Conservation (phyloP, 2,113 vertebrate genomes). For the Campylorhamphus procurvoides region DNA sequence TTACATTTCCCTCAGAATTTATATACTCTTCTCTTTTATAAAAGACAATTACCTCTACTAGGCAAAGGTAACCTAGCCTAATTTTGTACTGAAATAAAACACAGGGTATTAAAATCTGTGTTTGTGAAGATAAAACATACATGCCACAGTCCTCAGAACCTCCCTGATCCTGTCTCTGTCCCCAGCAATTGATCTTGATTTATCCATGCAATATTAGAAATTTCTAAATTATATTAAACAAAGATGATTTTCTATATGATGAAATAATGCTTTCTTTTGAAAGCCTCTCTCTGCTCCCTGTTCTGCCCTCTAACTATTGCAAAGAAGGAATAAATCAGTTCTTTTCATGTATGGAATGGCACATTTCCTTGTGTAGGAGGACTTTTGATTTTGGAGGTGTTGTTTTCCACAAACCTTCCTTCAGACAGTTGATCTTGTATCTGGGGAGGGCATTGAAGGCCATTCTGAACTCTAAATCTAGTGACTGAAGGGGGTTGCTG, state of each 20-base stretch:
- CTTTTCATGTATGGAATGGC: not conserved
- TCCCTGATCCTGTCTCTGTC: not conserved
- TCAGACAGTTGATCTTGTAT: not conserved
- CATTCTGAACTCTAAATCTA: not conserved
- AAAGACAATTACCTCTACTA: conserved; percentile 29
- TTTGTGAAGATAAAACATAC: not conserved
- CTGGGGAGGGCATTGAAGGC: accelerated
- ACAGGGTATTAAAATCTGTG: not conserved
- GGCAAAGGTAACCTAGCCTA: not conserved
- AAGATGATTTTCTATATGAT: not conserved
- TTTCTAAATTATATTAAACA: conserved; percentile 23
- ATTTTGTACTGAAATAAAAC: not conserved
- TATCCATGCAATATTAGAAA: conserved; percentile 23
- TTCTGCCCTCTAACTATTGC: not conserved
- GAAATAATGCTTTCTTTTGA: not conserved
- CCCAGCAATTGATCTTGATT: conserved; percentile 19
- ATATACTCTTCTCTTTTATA: conserved; percentile 11
- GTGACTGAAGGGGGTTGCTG: not conserved
- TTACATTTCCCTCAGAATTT: conserved; percentile 3
- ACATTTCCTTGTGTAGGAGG: not conserved
- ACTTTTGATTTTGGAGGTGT: not conserved
- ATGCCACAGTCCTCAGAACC: not conserved
- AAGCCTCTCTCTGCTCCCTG: not conserved
- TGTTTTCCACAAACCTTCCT: not conserved
- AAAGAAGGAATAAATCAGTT: not conserved